Percentiles rank a stretch among this genome's conserved stretches.
Conservation (phyloP, 2,888 invertebrate genomes). For the Eupithecia centaureata region DNA sequence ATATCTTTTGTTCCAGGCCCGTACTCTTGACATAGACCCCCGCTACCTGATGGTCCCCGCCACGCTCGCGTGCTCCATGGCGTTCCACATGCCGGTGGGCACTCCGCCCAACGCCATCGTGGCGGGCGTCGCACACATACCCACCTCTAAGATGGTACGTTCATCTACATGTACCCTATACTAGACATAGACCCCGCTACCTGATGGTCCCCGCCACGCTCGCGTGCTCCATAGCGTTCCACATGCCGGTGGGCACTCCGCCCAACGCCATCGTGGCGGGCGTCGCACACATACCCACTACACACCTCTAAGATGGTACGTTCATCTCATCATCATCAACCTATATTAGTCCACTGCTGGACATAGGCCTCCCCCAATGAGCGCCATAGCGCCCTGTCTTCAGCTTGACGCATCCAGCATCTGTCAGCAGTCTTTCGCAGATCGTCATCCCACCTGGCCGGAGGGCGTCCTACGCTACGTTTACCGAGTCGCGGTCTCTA, state of each 20-base stretch:
- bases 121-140: constrained; percentile 91
- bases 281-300: constrained; percentile 90
- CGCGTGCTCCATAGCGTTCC: constrained; percentile 96
- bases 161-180: background rate
- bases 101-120: constrained; percentile 98
- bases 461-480: too few species aligned
- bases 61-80: constrained; percentile 94
- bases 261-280: constrained; percentile 97
- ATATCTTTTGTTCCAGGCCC: constrained; percentile 78
- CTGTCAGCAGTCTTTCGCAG: too few species aligned
- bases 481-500: too few species aligned
- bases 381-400: too few species aligned
- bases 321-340: too few species aligned
- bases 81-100: constrained; percentile 96
- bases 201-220: constrained; percentile 95
- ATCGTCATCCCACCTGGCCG: too few species aligned
- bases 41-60: constrained; percentile 95
- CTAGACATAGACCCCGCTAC: constrained; percentile 91
- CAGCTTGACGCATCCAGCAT: too few species aligned
- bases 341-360: too few species aligned
- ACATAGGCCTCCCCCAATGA: too few species aligned
- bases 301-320: constrained; percentile 92
- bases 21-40: constrained; percentile 90
- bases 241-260: constrained; percentile 97
- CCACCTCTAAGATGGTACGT: constrained; percentile 89